Percentiles rank a stretch among this genome's conserved stretches.
Evolutionary conservation across 2,797 vertebrate species (phyloP).

Genomic region (Graptemys geographica): DNA sequence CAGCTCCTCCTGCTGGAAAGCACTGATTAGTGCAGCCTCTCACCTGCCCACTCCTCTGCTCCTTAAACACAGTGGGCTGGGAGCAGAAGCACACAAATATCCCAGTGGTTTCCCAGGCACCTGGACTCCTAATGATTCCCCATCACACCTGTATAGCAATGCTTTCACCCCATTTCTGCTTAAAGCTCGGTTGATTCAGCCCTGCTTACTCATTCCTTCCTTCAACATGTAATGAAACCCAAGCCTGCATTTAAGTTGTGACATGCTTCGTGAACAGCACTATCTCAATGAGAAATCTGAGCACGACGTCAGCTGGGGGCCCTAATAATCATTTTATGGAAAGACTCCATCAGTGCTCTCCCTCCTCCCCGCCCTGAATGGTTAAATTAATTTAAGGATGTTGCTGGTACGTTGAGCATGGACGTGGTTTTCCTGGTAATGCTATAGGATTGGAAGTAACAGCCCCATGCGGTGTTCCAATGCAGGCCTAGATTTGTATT

Average conservation of each 20-base stretch:
- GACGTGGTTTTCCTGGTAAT: not conserved
- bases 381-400: constrained; percentile 18
- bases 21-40: not conserved
- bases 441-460: not conserved
- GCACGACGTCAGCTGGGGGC: constrained; percentile 25
- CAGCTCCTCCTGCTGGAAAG: not conserved
- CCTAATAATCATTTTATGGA: not conserved
- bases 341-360: not conserved
- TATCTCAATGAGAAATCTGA: constrained; percentile 33
- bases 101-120: not conserved
- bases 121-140: not conserved
- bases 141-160: not conserved
- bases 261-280: constrained; percentile 14
- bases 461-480: not conserved
- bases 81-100: not conserved
- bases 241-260: not conserved
- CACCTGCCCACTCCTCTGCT: not conserved
- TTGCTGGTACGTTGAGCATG: not conserved
- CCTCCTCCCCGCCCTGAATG: not conserved
- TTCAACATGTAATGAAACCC: not conserved
- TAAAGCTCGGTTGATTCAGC: accelerated
- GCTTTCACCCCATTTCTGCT: accelerated
- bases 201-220: not conserved
- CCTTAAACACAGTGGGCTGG: not conserved
- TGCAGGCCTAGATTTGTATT: not conserved